phyloP scores from a whole-genome alignment of 2,113 vertebrate genomes.

The Ascaphus truei region DNA sequence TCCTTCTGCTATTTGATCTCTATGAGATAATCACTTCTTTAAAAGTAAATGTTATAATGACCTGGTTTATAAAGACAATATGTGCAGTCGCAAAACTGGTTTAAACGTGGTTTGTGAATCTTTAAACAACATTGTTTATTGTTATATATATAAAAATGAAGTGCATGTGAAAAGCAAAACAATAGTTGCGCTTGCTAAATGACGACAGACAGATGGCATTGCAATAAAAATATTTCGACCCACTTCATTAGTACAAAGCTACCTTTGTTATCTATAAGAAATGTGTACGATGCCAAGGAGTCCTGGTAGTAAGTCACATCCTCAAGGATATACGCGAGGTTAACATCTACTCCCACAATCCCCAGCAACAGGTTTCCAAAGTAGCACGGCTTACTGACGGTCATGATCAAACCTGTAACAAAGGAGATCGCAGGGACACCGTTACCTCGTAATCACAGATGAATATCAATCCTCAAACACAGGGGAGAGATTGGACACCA shows the following conservation, averaged over 20 bases:
- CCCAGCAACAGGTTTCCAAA: conserved; percentile 96
- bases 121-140: conserved; percentile 9
- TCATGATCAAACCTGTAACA: conserved; percentile 90
- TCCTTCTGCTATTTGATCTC: not conserved
- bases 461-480: too few relatives aligned
- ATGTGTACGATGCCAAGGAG: conserved; percentile 93
- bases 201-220: not conserved
- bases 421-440: too few relatives aligned
- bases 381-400: conserved; percentile 94
- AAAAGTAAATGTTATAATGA: not conserved
- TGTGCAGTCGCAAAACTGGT: not conserved
- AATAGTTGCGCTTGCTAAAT: not conserved
- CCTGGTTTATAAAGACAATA: not conserved
- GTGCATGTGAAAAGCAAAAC: not conserved
- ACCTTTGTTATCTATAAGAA: conserved; percentile 99
- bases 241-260: not conserved
- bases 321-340: conserved; percentile 93
- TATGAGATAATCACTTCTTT: not conserved
- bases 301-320: conserved; percentile 98
- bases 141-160: not conserved
- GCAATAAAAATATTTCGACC: not conserved
- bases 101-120: not conserved
- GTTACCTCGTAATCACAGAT: too few relatives aligned
- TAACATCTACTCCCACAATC: conserved; percentile 94
- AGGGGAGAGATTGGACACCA: too few relatives aligned